Conservation (phyloP, 2,888 invertebrate genomes). For the Phyllotreta striolata region DNA sequence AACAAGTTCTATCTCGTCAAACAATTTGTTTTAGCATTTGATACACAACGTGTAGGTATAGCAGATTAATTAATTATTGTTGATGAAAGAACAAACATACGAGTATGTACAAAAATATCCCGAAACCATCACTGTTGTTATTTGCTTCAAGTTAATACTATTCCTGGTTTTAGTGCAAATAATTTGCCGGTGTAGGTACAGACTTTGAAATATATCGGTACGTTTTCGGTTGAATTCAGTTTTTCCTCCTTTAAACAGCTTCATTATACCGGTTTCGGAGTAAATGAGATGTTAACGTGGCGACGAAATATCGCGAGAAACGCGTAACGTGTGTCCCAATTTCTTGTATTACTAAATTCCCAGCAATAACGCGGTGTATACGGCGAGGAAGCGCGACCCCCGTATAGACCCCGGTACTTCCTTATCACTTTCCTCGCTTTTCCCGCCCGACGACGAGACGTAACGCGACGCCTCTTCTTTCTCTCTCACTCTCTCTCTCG, state of each 20-base stretch:
- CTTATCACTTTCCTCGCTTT: conserved; percentile 37
- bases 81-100: neutral
- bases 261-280: conserved; percentile 6
- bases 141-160: no score
- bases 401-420: conserved; percentile 34
- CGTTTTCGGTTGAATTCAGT: no score
- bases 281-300: conserved; percentile 20
- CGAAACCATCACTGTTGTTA: no score
- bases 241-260: neutral
- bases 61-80: no score
- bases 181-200: no score
- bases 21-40: no score
- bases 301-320: conserved; percentile 13
- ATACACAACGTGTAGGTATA: no score
- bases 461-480: no score
- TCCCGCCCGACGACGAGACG: conserved; percentile 12
- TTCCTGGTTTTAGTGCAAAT: no score
- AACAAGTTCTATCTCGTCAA: no score
- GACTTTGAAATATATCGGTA: no score
- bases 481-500: neutral
- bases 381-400: conserved; percentile 15
- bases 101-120: conserved; percentile 1
- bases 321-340: conserved; percentile 45
- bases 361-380: conserved; percentile 34
- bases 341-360: conserved; percentile 42